Evolutionary conservation across 2,113 vertebrate genomes (phyloP), one percentile per base, ranked within the genome.

Genomic region (Carlito syrichta): DNA sequence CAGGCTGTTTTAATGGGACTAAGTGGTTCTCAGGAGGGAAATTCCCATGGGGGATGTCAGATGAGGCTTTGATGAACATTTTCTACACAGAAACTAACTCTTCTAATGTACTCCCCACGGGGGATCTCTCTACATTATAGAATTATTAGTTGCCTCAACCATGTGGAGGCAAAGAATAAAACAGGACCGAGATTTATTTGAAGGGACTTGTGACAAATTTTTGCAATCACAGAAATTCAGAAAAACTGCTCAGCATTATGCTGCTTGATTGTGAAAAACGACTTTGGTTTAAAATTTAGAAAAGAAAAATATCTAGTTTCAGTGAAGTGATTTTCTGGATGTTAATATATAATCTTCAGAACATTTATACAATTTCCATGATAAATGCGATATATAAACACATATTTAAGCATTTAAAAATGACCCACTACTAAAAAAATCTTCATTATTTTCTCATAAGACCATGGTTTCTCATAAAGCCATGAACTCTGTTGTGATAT

Each of bases 201-300:
- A 78, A 89, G 52, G 73, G 10, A 5, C 3, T 62, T 66, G 19
- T 56, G 40, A 74, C 20, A 82, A 30, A 85, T 85, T 86, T 93
- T 58, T 40, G 27, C 48, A 60, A 32, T 58, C 73, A 66, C 5
- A 35, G 54, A 76, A 27, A n/a, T 63, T 45, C 14, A 87, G 91
- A 71, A 86, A 95, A 86, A 79, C 20, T 3, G 3, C 32, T 35
- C 25, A 7, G 1, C 13, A 22, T 78, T 56, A 32, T 56, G 45
- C 12, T 71, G n/a, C 89, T 77, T 32, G 7, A 66, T 54, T 56
- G 3, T 82, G 17, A 35, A 56, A 84, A 81, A 73, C 14, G 84
- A 79, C 35, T 88, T 81, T 16, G 74, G 48, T 52, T 96, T 96
- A 93, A 92, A 82, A 91, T 60, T 82, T 81, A 27, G 38, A 32